phyloP scores from a whole-genome alignment of 2,797 vertebrate species.

The Anableps anableps region DNA sequence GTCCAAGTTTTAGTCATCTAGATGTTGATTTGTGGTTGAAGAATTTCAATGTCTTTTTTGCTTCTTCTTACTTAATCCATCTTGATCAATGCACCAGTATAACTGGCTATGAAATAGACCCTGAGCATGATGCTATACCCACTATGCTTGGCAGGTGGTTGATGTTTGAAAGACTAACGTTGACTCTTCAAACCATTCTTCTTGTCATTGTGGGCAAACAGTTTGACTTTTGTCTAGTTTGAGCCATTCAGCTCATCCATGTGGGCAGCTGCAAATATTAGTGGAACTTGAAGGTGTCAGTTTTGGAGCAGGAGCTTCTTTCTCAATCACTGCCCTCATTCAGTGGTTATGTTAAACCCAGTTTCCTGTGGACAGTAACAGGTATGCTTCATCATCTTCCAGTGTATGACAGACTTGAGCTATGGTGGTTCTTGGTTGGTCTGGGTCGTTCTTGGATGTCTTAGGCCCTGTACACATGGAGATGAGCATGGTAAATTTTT shows the following conservation, averaged over 20 bases:
- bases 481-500: too few relatives aligned
- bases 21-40: background rate
- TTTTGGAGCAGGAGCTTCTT: background rate
- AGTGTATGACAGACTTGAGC: background rate
- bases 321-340: background rate
- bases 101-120: background rate
- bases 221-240: background rate
- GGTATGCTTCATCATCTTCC: background rate
- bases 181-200: background rate
- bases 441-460: background rate
- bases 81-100: background rate
- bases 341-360: background rate
- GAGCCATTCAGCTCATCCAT: background rate
- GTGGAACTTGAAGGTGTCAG: background rate
- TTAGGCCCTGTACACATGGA: too few relatives aligned
- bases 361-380: background rate
- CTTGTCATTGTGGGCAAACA: background rate
- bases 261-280: background rate
- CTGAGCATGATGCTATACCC: background rate
- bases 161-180: background rate
- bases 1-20: background rate
- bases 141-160: too few relatives aligned
- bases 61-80: background rate
- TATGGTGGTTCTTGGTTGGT: background rate
- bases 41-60: background rate